Evolutionary conservation across 2,888 invertebrate species (phyloP).

Genomic region (Trilocha varians): DNA sequence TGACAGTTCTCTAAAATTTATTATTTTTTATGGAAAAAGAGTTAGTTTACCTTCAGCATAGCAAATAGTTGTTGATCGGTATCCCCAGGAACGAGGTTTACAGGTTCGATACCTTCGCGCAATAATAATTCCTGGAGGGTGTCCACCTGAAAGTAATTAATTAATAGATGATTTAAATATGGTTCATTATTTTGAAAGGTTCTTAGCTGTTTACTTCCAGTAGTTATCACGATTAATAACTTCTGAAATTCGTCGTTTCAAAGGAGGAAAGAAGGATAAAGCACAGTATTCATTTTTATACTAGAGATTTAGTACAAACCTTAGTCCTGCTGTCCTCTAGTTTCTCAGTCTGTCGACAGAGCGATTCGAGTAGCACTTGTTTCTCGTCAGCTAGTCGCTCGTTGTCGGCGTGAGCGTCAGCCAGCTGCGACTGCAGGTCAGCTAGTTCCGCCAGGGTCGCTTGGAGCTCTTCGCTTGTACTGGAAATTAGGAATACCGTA

Average conservation of each 20-base stretch:
- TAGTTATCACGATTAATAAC: too few relatives aligned
- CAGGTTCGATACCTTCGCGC: slow-evolving; percentile 79
- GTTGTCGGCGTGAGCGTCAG: slow-evolving; percentile 90
- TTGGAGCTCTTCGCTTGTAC: slow-evolving; percentile 93
- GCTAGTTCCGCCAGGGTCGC: slow-evolving; percentile 94
- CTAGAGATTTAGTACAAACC: slow-evolving; percentile 26
- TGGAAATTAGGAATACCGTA: too few relatives aligned
- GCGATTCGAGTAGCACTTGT: slow-evolving; percentile 88
- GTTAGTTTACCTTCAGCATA: slow-evolving; percentile 83
- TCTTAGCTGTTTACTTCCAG: too few relatives aligned
- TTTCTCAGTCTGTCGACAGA: slow-evolving; percentile 93
- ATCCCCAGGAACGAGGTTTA: slow-evolving; percentile 78
- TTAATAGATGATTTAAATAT: too few relatives aligned
- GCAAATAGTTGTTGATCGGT: slow-evolving; percentile 87
- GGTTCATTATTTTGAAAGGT: too few relatives aligned
- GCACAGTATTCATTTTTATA: too few relatives aligned
- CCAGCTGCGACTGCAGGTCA: slow-evolving; percentile 89
- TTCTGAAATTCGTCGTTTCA: too few relatives aligned
- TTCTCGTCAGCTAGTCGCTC: slow-evolving; percentile 91
- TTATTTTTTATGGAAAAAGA: too few relatives aligned
- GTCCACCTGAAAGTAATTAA: slow-evolving; percentile 83
- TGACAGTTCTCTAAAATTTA: too few relatives aligned
- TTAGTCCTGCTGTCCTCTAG: slow-evolving; percentile 89
- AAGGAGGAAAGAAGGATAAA: too few relatives aligned
- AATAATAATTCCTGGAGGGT: slow-evolving; percentile 86